Base-by-base conservation (phyloP, 2,113 vertebrate genomes). In the Nettapus auritus region DNA sequence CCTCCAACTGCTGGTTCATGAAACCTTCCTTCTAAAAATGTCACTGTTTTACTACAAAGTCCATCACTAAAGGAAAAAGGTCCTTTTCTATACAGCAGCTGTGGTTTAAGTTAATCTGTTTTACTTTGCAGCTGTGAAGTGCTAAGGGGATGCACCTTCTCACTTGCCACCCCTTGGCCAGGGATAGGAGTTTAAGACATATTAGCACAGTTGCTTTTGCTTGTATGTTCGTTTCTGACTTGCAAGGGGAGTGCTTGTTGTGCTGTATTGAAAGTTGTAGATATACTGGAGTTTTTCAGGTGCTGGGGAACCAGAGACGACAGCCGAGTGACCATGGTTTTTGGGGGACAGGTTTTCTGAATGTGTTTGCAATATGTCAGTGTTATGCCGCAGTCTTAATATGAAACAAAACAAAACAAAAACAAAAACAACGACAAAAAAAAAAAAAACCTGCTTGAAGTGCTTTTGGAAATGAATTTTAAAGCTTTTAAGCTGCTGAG, bases 281-380 rank as follows among this genome's bases (percentile, higher is more conserved):
- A 19, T 76, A 23, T 1, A 29, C 20, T 48, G n/a, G 62, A 20
- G 38, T 16, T 59, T 68, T 85, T 85, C 75, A 85, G 74, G 12
- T 48, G 3, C 55, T 57, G 50, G 21, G 82, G 42, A 80, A 56
- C 8, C 40, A 25, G 3, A 6, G 64, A 9, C 50, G 63, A 38
- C 25, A 29, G 29, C 62, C 28, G 62, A 26, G 22, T 15, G 22
- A 56, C 68, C 18, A 1, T 28, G 18, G 5, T 55, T 78, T 82
- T 38, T 17, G 3, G 21, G 18, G 9, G 11, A 28, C 25, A 56
- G 2, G 0, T 1, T 46, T 82, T 59, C 66, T 21, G 2, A 3
- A 86, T 63, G 25, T 23, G 3, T 78, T 89, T 34, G 22, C 3
- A 7, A 6, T 53, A 6, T 25, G 34, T 31, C 33, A 20, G 0